Evolutionary conservation across 2,113 vertebrate genomes (phyloP).

Genomic region (Tilapia sparmanii): DNA sequence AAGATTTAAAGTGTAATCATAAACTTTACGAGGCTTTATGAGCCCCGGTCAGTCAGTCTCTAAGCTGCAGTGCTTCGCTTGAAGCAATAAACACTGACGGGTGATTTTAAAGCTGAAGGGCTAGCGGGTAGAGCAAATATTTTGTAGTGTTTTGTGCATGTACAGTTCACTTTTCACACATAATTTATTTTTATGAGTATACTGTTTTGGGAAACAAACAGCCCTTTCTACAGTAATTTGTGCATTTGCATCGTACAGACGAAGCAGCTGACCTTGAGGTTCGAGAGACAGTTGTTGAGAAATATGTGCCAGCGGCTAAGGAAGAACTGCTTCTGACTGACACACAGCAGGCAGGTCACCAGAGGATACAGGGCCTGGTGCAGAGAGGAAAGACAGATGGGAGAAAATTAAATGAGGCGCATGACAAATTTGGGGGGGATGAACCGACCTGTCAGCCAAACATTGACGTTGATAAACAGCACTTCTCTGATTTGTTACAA

Average conservation of each 20-base stretch:
- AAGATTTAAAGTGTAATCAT: neutral
- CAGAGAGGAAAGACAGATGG: constrained; percentile 11
- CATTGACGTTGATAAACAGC: neutral
- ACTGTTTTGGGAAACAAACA: neutral
- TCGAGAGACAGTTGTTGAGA: constrained; percentile 98
- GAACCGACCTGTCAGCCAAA: neutral
- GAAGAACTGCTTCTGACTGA: constrained; percentile 98
- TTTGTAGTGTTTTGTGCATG: neutral
- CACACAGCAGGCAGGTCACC: constrained; percentile 95
- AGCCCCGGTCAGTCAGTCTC: neutral
- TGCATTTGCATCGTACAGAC: neutral
- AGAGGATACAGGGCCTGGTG: constrained; percentile 91
- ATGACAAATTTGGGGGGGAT: neutral
- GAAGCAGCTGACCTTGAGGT: constrained; percentile 84
- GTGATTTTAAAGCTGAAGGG: neutral
- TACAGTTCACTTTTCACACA: neutral
- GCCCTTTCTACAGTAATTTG: neutral
- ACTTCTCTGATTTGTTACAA: neutral
- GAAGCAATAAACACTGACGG: neutral
- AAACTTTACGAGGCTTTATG: neutral
- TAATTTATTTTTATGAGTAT: neutral
- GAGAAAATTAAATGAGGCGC: neutral
- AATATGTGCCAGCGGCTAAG: constrained; percentile 97
- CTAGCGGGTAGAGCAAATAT: neutral
- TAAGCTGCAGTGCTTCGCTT: neutral